Evolutionary conservation across 2,113 vertebrate species (phyloP).

Genomic region (Pluvialis apricaria): DNA sequence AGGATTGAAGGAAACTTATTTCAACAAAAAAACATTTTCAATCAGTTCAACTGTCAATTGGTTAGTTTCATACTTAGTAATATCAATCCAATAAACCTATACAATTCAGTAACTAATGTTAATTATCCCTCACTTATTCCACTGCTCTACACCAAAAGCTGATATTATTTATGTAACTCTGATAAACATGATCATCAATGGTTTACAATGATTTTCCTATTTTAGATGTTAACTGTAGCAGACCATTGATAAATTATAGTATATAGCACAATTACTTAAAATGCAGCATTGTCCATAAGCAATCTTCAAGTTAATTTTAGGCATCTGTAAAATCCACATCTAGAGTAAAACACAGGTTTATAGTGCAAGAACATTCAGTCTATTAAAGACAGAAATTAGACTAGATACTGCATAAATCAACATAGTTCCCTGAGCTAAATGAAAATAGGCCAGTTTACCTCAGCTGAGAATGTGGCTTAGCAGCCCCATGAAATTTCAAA

Average conservation of each 20-base stretch:
- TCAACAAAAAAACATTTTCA: background rate
- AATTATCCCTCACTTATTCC: background rate
- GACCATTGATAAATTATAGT: background rate
- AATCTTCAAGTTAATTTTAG: background rate
- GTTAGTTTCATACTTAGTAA: background rate
- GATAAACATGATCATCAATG: background rate
- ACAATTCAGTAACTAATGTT: background rate
- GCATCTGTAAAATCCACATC: background rate
- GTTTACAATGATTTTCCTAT: background rate
- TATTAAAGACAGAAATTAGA: background rate
- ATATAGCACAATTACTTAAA: background rate
- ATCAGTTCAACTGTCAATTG: background rate
- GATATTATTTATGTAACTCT: background rate
- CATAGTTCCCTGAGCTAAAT: background rate
- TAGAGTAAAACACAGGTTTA: background rate
- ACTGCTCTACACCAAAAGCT: background rate
- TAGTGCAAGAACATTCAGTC: background rate
- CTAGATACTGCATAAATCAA: background rate
- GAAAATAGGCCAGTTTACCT: background rate
- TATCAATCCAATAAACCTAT: background rate
- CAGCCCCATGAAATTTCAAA: background rate
- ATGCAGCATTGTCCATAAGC: background rate
- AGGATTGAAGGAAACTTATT: background rate
- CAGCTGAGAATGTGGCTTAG: background rate
- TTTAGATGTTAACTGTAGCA: background rate